These are phyloP conservation scores for Sturmia bella DNA, from an alignment of 2,888 invertebrate genomes.

Conservation along the genomic window DNA sequence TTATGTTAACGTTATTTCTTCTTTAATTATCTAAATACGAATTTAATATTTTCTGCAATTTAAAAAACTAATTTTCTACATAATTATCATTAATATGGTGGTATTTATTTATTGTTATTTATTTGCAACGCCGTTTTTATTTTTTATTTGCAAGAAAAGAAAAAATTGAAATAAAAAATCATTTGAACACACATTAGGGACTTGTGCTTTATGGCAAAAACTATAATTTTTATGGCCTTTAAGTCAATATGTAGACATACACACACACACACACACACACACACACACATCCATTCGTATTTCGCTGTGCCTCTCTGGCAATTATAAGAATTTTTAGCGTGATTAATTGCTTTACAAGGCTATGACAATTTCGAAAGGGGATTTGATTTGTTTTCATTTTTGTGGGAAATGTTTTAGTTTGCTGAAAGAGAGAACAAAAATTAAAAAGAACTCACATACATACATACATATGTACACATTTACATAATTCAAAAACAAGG, in stretches of 20 bases:
- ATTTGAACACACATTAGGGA: constrained; percentile 8
- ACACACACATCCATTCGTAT: background rate
- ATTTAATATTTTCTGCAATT: constrained; percentile 42
- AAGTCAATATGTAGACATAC: constrained; percentile 1
- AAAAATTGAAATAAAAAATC: background rate
- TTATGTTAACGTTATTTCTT: constrained; percentile 34
- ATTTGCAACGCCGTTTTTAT: constrained; percentile 10
- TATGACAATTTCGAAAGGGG: constrained; percentile 69
- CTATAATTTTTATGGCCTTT: constrained; percentile 23
- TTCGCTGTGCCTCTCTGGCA: background rate
- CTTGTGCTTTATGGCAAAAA: constrained; percentile 22
- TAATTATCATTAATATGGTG: constrained; percentile 50
- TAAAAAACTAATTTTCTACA: constrained; percentile 62
- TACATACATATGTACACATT: background rate
- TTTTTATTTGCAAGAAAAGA: background rate
- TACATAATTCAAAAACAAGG: constrained; percentile 15
- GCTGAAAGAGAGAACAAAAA: background rate
- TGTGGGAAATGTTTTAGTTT: constrained; percentile 10
- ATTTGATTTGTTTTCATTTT: constrained; percentile 42
- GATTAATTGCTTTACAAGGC: constrained; percentile 68
- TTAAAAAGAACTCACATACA: background rate
- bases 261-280: too few relatives aligned
- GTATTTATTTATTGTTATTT: constrained; percentile 36
- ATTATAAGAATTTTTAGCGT: constrained; percentile 46
- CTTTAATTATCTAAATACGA: constrained; percentile 32